Conservation (phyloP, 2,797 vertebrate genomes). For the Alfaro cultratus region DNA sequence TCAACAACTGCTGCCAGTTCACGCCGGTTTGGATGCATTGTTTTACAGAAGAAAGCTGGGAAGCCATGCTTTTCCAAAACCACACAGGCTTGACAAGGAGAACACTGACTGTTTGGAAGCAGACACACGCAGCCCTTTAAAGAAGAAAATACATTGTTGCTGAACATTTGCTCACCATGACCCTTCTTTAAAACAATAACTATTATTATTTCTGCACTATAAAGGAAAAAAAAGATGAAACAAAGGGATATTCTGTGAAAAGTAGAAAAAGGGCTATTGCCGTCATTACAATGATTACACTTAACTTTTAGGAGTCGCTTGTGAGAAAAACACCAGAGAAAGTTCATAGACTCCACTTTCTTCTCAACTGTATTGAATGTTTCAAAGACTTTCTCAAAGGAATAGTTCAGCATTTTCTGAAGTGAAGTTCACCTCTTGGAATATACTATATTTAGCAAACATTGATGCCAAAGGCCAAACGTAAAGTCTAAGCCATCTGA, state of each 20-base stretch:
- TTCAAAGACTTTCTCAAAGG: not conserved
- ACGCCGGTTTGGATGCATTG: not conserved
- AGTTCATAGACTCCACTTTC: not conserved
- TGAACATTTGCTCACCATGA: not conserved
- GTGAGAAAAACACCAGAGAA: not conserved
- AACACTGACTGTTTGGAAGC: not conserved
- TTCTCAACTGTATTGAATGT: not conserved
- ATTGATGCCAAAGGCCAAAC: not conserved
- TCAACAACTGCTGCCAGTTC: not conserved
- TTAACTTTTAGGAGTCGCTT: not conserved
- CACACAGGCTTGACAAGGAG: not conserved
- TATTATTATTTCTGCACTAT: not conserved
- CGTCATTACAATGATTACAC: not conserved
- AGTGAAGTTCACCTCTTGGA: not conserved
- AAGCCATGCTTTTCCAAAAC: slow-evolving; percentile 2
- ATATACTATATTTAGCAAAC: not conserved
- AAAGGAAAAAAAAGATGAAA: not conserved
- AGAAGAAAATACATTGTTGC: not conserved
- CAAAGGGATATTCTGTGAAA: not conserved
- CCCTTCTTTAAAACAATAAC: not conserved
- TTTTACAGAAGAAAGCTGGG: slow-evolving; percentile 8
- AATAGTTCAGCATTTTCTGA: not conserved
- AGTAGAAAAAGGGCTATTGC: not conserved
- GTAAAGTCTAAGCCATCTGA: not conserved
- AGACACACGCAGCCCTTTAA: not conserved